A percentile compares a stretch with the other conserved stretches of the same genome.
Conservation (phyloP, 2,113 vertebrate species). For the Melanocharis versteri region DNA sequence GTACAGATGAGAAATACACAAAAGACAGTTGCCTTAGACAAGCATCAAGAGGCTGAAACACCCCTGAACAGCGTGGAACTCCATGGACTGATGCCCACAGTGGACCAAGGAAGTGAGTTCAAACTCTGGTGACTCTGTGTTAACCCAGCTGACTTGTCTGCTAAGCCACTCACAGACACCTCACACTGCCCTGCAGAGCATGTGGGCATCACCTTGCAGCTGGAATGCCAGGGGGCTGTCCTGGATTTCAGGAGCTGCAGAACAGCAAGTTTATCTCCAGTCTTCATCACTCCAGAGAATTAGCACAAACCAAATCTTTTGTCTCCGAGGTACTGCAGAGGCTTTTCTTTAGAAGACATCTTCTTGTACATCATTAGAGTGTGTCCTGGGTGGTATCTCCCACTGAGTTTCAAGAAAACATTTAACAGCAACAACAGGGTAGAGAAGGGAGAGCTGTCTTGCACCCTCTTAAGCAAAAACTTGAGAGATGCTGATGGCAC, state of each 20-base stretch:
- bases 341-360: background rate
- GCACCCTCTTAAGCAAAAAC: background rate
- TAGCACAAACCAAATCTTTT: background rate
- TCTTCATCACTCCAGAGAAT: background rate
- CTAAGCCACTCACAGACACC: background rate
- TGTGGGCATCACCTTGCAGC: rapidly evolving
- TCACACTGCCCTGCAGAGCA: background rate
- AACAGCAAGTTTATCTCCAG: background rate
- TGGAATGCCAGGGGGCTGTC: background rate
- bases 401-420: background rate
- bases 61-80: rapidly evolving
- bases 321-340: rapidly evolving
- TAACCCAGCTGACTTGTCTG: background rate
- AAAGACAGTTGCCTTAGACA: background rate
- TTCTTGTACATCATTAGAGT: background rate
- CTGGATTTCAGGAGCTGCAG: background rate
- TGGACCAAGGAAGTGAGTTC: background rate
- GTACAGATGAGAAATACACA: background rate
- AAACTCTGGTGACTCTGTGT: background rate
- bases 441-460: background rate
- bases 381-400: background rate
- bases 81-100: background rate
- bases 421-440: background rate
- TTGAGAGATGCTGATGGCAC: background rate
- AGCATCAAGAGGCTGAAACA: background rate